Base-by-base conservation (phyloP, 2,797 vertebrate species). In the Echiichthys vipera region DNA sequence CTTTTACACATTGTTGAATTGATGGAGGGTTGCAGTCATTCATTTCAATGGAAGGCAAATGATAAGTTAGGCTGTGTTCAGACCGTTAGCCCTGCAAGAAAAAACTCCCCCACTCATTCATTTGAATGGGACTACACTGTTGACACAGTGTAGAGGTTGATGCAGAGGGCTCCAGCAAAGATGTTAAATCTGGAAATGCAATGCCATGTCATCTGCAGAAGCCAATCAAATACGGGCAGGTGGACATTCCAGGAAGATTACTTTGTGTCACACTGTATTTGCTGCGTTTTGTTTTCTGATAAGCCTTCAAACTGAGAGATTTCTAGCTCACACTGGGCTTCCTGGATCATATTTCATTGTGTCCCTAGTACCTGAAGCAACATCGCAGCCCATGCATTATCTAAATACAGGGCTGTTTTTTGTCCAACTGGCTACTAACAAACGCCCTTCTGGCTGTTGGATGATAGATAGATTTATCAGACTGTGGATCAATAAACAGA, bases 11-110 rank as follows among this genome's bases (percentile, higher is more conserved):
- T 42, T 42, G 49, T 6, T 54, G 24, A 39, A 71, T 54, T 17
- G 20, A 59, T 71, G 57, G 42, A 39, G 7, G 3, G 11, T 17
- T 14, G 20, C 40, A 25, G 50, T 72, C 27, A 49, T 42, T 57
- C 2, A 49, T 64, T 42, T 49, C 20, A 57, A 2, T 42, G 27
- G 43, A 42, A 39, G 27, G 25, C 18, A 71, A 54, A 39, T 39
- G 22, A 63, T 63, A 27, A 14, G 10, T 29, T n/a, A 47, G 40
- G 34, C 25, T 30, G 4, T 1, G 4, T 17, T 32, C 25, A 34
- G 15, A 65, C 34, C 61, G 49, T 49, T 64, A 64, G 70, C 43
- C 11, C 37, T 37, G 57, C 39, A 17, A 36, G 49, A 54, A 37
- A 61, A 45, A 53, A 10, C 7, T 13, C 24, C 42, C 11, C 13